Evolutionary conservation across 2,888 invertebrate species (phyloP).

Genomic region (Heliconius cydno): DNA sequence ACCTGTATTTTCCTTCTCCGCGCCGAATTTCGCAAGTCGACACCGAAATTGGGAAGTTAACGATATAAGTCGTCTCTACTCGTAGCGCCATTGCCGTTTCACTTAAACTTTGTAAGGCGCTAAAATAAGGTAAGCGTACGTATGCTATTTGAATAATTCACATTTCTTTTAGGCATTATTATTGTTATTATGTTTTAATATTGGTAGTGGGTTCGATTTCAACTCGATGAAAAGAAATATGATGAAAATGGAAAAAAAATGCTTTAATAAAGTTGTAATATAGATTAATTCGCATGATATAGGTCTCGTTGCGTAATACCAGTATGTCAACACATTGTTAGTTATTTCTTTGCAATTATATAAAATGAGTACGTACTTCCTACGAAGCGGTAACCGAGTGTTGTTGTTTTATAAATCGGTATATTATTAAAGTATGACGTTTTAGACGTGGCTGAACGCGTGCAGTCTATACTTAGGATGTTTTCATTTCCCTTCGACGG

Average conservation of each 20-base stretch:
- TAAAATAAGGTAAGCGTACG: constrained; percentile 7
- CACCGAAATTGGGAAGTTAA: constrained; percentile 76
- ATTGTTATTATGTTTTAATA: background rate
- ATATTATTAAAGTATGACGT: constrained; percentile 46
- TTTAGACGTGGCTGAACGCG: constrained; percentile 36
- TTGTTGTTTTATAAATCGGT: constrained; percentile 45
- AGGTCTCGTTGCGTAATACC: background rate
- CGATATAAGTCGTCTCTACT: constrained; percentile 68
- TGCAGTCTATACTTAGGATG: constrained; percentile 60
- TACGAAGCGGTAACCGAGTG: constrained; percentile 36
- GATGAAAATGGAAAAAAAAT: background rate
- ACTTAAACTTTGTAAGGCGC: constrained; percentile 29
- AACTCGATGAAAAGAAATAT: too few relatives aligned
- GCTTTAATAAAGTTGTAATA: background rate
- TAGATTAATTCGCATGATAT: background rate
- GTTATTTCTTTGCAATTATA: constrained; percentile 24
- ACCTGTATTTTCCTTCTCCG: constrained; percentile 60
- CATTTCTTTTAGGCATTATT: background rate
- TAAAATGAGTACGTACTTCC: constrained; percentile 25
- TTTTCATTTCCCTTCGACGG: constrained; percentile 58
- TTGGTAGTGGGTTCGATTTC: too few relatives aligned
- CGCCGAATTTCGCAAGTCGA: constrained; percentile 80
- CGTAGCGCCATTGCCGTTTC: constrained; percentile 32
- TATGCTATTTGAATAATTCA: constrained; percentile 17
- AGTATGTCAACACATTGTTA: constrained; percentile 26